Evolutionary conservation across 2,888 invertebrate genomes (phyloP).

Genomic region (Anthophora plumipes): DNA sequence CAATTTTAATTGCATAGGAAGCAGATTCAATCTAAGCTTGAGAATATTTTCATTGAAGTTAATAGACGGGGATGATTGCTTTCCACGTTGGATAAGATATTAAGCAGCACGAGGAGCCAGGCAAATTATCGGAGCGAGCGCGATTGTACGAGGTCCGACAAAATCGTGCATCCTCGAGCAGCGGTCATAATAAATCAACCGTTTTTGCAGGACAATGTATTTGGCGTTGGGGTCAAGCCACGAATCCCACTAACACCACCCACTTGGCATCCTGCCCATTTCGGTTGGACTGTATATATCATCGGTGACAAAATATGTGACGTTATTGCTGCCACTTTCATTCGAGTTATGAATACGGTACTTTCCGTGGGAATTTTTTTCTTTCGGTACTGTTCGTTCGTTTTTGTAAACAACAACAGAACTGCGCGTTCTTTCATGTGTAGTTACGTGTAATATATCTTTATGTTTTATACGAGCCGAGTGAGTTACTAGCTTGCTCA

Average conservation of each 20-base stretch:
- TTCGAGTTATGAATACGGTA: conserved; percentile 27
- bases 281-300: conserved; percentile 70
- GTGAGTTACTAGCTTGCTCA: not conserved
- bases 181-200: conserved; percentile 77
- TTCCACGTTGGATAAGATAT: conserved; percentile 48
- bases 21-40: not conserved
- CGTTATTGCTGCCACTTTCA: conserved; percentile 63
- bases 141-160: conserved; percentile 69
- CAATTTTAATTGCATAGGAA: not conserved
- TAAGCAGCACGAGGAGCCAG: conserved; percentile 42
- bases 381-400: not conserved
- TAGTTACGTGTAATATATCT: not conserved
- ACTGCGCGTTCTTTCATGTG: not conserved
- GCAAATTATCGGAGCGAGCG: conserved; percentile 69
- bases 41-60: conserved; percentile 22
- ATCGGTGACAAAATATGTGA: conserved; percentile 76
- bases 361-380: not conserved
- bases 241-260: conserved; percentile 78
- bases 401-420: not conserved
- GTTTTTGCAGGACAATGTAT: conserved; percentile 78
- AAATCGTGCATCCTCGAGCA: conserved; percentile 73
- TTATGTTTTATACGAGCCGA: not conserved
- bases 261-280: conserved; percentile 78
- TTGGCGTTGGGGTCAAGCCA: conserved; percentile 76
- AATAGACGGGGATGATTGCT: conserved; percentile 16